Base-by-base conservation (phyloP, 2,888 invertebrate species). In the Dryococelus australis region DNA sequence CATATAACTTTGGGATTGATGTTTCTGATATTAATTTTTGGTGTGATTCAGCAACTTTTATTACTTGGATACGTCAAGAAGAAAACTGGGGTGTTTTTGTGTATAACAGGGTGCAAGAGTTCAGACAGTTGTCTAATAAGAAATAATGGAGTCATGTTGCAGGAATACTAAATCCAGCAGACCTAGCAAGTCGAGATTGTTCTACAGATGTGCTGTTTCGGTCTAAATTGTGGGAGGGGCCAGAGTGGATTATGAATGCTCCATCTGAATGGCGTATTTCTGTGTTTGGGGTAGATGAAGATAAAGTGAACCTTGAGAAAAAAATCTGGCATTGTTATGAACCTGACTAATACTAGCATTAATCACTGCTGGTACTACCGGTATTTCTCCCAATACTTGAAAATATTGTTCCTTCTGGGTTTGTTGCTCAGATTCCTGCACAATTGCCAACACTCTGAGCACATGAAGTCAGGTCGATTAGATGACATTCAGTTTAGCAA, bases 81-180 rank as follows among this genome's bases (percentile, higher is more conserved):
- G 89, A 88, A 24, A 43, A 84, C 9, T 90, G 90, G 91, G 89
- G 86, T 26, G 88, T 87, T 12, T 90, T 90, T 88, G 89, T 89
- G 4, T 43, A 87, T 27, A 89, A 88, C 65, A n/a, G 89, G 51
- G 87, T 89, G 0, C 87, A 87, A 65, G 90, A 90, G 86, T 90
- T 43, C 24, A 79, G n/a, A 8, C 10, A 12, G 20, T 79, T 79
- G n/a, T 26, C 27, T 10, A 20, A 26, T 0, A 79, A 53, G 8
- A 13, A 20, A 6, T 53, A 87, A 0, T 90, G 90, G 90, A 28
- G 86, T 4, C 90, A 90, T 89, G 85, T 90, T 20, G 89, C 89
- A 10, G 89, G 90, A 9, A 47, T n/a, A 20, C n/a, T 84, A 12
- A 90, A 90, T 84, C 89, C 88, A 3, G 90, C 90, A 9, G 90